Evolutionary conservation across 1,140 invertebrate genomes (phyloP).

Genomic region (Drosophila bifasciata): DNA sequence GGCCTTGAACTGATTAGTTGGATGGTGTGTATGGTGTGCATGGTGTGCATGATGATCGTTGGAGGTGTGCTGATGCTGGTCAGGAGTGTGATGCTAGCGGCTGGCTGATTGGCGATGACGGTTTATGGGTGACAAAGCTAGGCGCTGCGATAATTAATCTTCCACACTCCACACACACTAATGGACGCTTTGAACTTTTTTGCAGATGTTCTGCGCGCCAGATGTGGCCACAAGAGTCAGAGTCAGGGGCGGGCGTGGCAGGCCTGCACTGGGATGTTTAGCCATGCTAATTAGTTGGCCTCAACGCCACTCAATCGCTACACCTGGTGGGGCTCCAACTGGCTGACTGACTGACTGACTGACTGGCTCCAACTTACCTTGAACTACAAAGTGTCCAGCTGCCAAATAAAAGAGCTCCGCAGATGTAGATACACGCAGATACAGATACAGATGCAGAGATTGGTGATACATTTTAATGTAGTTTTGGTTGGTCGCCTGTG

Average conservation of each 20-base stretch:
- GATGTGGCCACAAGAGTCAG: slow-evolving; percentile 6
- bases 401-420: slow-evolving; percentile 29
- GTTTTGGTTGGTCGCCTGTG: slow-evolving; percentile 5
- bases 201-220: slow-evolving; percentile 54
- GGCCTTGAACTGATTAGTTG: slow-evolving; percentile 75
- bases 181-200: slow-evolving; percentile 45
- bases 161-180: too few relatives aligned
- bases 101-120: neutral
- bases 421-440: neutral
- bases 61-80: neutral
- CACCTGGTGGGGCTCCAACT: slow-evolving; percentile 12
- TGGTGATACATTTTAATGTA: neutral
- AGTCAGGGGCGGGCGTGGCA: slow-evolving; percentile 4
- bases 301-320: slow-evolving; percentile 1
- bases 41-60: slow-evolving; percentile 1
- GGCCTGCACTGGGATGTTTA: slow-evolving; percentile 11
- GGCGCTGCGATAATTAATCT: slow-evolving; percentile 45
- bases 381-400: slow-evolving; percentile 72
- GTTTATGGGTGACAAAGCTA: slow-evolving; percentile 32
- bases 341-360: too few relatives aligned
- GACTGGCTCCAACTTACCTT: slow-evolving; percentile 64
- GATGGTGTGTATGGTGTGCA: slow-evolving; percentile 1
- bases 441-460: slow-evolving; percentile 1
- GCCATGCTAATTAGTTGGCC: slow-evolving; percentile 57
- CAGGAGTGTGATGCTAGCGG: too few relatives aligned